phyloP scores from a whole-genome alignment of 2,888 invertebrate species.

The Alloplasta piceator region DNA sequence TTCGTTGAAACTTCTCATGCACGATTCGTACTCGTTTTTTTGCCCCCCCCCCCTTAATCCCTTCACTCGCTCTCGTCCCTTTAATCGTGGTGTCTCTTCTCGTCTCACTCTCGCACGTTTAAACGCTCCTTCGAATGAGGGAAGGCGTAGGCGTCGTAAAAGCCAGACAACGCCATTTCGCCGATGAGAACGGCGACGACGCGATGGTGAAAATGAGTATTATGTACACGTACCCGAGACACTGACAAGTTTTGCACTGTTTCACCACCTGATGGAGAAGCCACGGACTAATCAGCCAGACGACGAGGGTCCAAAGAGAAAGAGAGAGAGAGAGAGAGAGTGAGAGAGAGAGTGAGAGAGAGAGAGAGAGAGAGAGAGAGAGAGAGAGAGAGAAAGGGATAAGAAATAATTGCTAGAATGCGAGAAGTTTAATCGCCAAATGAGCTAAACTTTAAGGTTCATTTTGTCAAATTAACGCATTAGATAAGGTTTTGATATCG shows the following conservation, averaged over 20 bases:
- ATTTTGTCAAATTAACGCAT: conserved; percentile 31
- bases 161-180: conserved; percentile 47
- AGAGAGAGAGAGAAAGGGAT: not conserved
- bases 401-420: not conserved
- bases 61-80: conserved; percentile 7
- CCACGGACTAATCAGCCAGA: conserved; percentile 21
- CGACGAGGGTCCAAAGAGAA: conserved; percentile 8
- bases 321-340: not conserved
- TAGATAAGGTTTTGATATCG: not conserved
- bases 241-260: conserved; percentile 26
- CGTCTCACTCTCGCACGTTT: conserved; percentile 14
- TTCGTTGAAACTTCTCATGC: conserved; percentile 35
- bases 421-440: not conserved
- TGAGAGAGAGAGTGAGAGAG: conserved; percentile 1
- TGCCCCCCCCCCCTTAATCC: conserved; percentile 9
- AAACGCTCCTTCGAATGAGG: conserved; percentile 16
- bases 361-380: not conserved
- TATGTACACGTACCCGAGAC: too few relatives aligned
- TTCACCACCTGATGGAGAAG: not conserved
- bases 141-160: conserved; percentile 42
- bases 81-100: conserved; percentile 25
- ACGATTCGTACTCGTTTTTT: conserved; percentile 40
- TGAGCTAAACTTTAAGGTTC: conserved; percentile 14
- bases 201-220: not conserved
- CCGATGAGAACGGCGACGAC: not conserved